Evolutionary conservation across 2,113 vertebrate species (phyloP), one percentile per base, ranked within the genome.

Genomic region (Morone chrysops): DNA sequence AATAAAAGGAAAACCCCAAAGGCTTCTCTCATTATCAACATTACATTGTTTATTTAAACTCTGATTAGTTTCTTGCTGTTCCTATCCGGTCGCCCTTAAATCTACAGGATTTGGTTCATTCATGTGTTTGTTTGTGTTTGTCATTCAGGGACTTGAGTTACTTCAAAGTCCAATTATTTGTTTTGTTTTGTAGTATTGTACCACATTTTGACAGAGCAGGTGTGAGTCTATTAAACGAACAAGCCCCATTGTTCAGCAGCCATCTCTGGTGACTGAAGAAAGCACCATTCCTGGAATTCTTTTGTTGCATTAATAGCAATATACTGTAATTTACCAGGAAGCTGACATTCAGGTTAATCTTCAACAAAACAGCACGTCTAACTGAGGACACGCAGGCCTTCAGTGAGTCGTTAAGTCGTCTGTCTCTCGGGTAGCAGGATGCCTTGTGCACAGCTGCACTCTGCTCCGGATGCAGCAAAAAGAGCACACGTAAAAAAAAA

Each of bases 381-480:
- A 71, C 14, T 72, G 72, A 86, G 86, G 80, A 80, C 79, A 45
- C 41, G 9, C 69, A 53, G 50, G 65, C 69, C 83, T 78, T 82
- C 51, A 36, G 59, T 67, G 67, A 77, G 75, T 83, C 57, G 60
- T 89, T 88, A 73, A 84, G 71, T 92, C 17, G 48, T 74, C 82
- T 71, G 77, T 80, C 70, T 90, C 70, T 82, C 13, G 65, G 66
- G 78, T 84, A 79, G 94, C 94, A 95, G 94, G 94, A 95, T 94
- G 94, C 88, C 88, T 94, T 77, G 74, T 90, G 86, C 92, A 94
- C 95, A 94, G 94, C 94, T 94, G 94, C 89, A 82, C 84, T 91
- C 88, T 93, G 94, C 94, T 94, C 94, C 94, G 93, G 95, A 95
- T 96, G 94, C 93, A 92, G 88, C 92, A 90, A 87, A 85, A 82